These are phyloP conservation scores for Amiota mariae DNA, from an alignment of 2,888 invertebrate genomes.

Conservation along the genomic window DNA sequence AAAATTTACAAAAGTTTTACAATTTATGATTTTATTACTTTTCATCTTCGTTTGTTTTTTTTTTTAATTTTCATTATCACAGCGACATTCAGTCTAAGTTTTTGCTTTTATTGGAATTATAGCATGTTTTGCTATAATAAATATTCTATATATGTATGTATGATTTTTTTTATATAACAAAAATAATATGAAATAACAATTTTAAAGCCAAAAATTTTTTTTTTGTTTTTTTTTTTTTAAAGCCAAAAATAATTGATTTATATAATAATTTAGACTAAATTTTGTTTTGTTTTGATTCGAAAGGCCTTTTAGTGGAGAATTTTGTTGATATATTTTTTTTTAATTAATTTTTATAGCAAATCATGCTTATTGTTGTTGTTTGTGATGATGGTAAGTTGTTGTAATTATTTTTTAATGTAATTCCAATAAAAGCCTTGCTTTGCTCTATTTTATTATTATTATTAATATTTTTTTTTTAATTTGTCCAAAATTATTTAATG, in stretches of 20 bases:
- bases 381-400: constrained; percentile 26
- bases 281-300: constrained; percentile 46
- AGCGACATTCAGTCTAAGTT: constrained; percentile 72
- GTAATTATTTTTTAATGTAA: constrained; percentile 50
- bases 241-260: constrained; percentile 59
- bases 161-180: constrained; percentile 47
- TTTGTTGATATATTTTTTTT: constrained; percentile 32
- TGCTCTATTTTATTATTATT: constrained; percentile 48
- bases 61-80: constrained; percentile 65
- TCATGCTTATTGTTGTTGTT: constrained; percentile 50
- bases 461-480: constrained; percentile 32
- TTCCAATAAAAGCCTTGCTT: constrained; percentile 68
- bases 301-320: neutral
- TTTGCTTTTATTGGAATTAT: constrained; percentile 72
- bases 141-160: neutral
- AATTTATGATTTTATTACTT: constrained; percentile 36
- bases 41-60: constrained; percentile 38
- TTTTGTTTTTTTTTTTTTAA: constrained; percentile 45
- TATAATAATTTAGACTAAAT: constrained; percentile 54
- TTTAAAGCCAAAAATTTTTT: constrained; percentile 64
- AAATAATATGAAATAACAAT: constrained; percentile 57
- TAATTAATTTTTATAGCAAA: constrained; percentile 54
- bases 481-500: constrained; percentile 36
- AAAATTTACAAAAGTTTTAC: constrained; percentile 71
- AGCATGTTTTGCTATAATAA: constrained; percentile 66